Conservation (phyloP, 1,140 invertebrate species). For the Magallana angulata region DNA sequence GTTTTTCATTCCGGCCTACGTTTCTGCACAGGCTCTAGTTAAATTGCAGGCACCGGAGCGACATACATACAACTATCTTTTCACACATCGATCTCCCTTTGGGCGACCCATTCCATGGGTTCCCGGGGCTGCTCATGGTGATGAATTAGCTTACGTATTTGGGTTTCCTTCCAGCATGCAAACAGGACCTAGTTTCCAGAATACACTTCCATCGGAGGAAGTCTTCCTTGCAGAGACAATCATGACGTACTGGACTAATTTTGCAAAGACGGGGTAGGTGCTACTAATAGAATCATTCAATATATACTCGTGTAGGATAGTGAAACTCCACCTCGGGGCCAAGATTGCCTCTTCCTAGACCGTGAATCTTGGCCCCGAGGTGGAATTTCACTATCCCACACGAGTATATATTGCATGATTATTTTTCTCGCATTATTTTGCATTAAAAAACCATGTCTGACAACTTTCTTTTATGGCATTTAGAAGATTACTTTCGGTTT, state of each 20-base stretch:
- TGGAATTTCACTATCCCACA: constrained; percentile 76
- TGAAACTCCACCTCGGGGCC: too few relatives aligned
- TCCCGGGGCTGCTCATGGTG: constrained; percentile 47
- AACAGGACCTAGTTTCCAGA: background rate
- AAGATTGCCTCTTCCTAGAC: too few relatives aligned
- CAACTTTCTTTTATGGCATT: too few relatives aligned
- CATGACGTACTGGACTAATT: constrained; percentile 95
- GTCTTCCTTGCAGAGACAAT: constrained; percentile 91
- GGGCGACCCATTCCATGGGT: background rate
- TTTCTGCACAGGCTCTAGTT: constrained; percentile 44
- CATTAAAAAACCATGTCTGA: too few relatives aligned
- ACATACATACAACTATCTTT: constrained; percentile 54
- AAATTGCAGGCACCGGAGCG: background rate
- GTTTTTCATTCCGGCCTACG: constrained; percentile 48
- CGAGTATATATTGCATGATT: too few relatives aligned
- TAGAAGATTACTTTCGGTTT: too few relatives aligned
- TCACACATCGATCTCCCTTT: constrained; percentile 54
- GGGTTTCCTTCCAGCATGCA: constrained; percentile 51
- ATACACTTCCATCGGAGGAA: constrained; percentile 83
- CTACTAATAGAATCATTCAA: too few relatives aligned
- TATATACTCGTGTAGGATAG: too few relatives aligned
- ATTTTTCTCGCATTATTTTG: too few relatives aligned
- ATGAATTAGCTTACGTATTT: constrained; percentile 61
- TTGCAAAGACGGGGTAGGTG: constrained; percentile 92
- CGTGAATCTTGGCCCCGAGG: too few relatives aligned